Evolutionary conservation across 2,113 vertebrate species (phyloP).

Genomic region (Miniopterus natalensis): DNA sequence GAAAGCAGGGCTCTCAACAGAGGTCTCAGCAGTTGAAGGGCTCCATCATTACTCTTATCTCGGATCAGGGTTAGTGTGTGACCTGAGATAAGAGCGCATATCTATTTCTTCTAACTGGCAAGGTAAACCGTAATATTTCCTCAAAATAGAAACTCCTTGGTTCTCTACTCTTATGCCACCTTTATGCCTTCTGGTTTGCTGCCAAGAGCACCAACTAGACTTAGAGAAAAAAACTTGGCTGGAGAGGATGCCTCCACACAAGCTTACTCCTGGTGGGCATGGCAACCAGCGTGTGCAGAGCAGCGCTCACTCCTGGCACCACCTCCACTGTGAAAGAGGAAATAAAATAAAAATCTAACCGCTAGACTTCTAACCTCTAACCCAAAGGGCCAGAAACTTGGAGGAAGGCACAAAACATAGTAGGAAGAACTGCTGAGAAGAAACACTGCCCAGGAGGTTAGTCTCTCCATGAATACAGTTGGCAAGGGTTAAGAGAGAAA

Average conservation of each 20-base stretch:
- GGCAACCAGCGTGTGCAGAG: neutral
- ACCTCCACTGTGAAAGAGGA: neutral
- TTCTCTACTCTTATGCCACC: neutral
- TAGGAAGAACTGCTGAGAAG: neutral
- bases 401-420: neutral
- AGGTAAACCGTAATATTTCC: neutral
- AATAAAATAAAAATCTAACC: neutral
- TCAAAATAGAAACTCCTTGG: constrained; percentile 1
- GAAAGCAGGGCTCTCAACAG: neutral
- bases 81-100: neutral
- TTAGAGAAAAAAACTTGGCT: neutral
- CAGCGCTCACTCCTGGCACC: neutral
- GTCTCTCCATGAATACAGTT: neutral
- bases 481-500: neutral
- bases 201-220: neutral
- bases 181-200: neutral
- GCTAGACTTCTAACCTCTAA: neutral
- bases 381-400: neutral
- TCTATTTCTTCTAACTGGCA: neutral
- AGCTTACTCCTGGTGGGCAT: neutral
- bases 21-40: neutral
- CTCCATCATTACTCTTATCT: neutral
- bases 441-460: neutral
- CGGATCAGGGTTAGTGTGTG: neutral
- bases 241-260: neutral